Base-by-base conservation (phyloP, 1,140 invertebrate genomes). In the Drosophila saltans region DNA sequence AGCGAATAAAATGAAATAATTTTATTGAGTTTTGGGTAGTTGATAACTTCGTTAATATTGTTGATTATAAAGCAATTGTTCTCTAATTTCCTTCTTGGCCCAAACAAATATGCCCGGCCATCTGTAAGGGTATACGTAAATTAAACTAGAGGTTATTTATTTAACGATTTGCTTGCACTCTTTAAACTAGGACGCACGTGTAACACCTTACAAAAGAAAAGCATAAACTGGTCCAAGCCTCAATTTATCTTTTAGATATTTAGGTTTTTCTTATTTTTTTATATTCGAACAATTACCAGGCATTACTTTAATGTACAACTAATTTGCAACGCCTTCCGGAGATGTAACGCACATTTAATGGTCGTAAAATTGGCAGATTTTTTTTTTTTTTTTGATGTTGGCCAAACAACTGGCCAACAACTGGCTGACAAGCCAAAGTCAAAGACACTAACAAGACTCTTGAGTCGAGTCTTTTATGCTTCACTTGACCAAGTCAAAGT, bases 121-220 rank as follows among this genome's bases (percentile, higher is more conserved):
- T 16, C 16, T 16, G 21, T 10, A 21, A 48, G 43, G 6, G 43
- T 16, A 45, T 36, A 36, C 3, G 24, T 2, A 67, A 81, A 57
- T 55, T 76, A 73, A 73, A 77, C 79, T 78, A 81, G 66, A 55
- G 73, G 61, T 66, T 66, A 62, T 78, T 74, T 67, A 52, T 68
- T 65, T 57, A 64, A 10, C 26, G 28, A 48, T 76, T 66, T 65
- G 68, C 30, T 40, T 40, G 43, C 11, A 2, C 16, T 67, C 45
- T 68, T 74, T 59, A 64, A 64, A 80, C 75, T 69, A 63, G 62
- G 48, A 76, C 82, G 79, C 79, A 86, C 82, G 82, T 78, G 81
- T 78, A 81, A 68, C 65, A 69, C 72, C 48, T 41, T 39, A 78
- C 57, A 85, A 80, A 75, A 73, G 39, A 26, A 6, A 67, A 41